phyloP scores from a whole-genome alignment of 2,797 vertebrate genomes.

The Myiothlypis chrysogaster region DNA sequence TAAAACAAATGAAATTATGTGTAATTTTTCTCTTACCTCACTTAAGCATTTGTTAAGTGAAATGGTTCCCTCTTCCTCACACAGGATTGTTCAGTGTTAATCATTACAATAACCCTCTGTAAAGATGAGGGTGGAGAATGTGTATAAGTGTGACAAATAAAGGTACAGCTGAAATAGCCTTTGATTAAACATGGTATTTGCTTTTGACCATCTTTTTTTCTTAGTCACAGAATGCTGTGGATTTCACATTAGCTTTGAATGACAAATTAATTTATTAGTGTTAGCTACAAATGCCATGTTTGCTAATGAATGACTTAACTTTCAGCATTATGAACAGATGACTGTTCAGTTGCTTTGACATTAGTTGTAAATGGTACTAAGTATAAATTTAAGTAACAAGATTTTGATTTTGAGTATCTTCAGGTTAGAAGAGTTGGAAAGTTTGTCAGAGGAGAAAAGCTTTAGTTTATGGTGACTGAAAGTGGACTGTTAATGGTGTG shows the following conservation, averaged over 20 bases:
- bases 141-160: background rate
- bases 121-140: background rate
- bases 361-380: background rate
- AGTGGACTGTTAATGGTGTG: background rate
- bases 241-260: background rate
- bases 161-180: background rate
- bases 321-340: background rate
- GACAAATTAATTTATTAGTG: background rate
- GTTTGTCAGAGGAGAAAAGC: background rate
- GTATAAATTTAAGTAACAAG: background rate
- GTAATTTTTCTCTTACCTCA: background rate
- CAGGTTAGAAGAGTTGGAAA: background rate
- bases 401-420: background rate
- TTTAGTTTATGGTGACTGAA: background rate
- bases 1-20: background rate
- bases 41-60: background rate
- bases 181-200: background rate
- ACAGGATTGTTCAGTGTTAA: background rate
- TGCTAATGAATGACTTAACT: background rate
- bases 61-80: background rate
- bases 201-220: slow-evolving; percentile 7
- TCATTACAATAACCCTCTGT: background rate
- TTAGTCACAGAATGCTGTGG: background rate
- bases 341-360: background rate
- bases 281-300: background rate